Conservation (phyloP, 2,888 invertebrate species). For the Plebejus argus region DNA sequence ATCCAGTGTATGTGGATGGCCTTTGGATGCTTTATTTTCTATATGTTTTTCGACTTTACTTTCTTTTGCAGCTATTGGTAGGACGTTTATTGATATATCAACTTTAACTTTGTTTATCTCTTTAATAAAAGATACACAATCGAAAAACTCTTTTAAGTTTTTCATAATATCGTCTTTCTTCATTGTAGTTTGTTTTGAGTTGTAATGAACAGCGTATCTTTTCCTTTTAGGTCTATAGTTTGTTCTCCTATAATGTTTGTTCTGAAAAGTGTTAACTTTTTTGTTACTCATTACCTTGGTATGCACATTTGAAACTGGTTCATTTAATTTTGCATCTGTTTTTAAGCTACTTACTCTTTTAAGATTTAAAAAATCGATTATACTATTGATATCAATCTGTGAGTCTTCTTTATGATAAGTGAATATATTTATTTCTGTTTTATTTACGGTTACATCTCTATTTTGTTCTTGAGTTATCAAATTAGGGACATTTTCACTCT, state of each 20-base stretch:
- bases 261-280: neutral
- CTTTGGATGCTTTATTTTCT: neutral
- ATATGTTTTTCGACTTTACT: neutral
- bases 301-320: neutral
- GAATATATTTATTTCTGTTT: neutral
- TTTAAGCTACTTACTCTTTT: neutral
- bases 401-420: neutral
- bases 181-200: conserved; percentile 42
- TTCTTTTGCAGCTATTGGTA: conserved; percentile 44
- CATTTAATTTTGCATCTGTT: neutral
- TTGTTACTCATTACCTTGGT: neutral
- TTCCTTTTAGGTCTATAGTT: conserved; percentile 45
- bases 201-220: conserved; percentile 49
- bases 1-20: neutral
- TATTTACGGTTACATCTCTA: neutral
- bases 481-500: neutral
- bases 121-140: conserved; percentile 52
- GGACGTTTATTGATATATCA: conserved; percentile 59
- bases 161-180: conserved; percentile 46
- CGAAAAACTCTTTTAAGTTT: conserved; percentile 53
- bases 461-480: neutral
- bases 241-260: neutral
- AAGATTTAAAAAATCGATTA: neutral
- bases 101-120: conserved; percentile 55
- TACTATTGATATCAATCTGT: neutral